Conservation (phyloP, 2,113 vertebrate genomes). For the Herpetotheres cachinnans region DNA sequence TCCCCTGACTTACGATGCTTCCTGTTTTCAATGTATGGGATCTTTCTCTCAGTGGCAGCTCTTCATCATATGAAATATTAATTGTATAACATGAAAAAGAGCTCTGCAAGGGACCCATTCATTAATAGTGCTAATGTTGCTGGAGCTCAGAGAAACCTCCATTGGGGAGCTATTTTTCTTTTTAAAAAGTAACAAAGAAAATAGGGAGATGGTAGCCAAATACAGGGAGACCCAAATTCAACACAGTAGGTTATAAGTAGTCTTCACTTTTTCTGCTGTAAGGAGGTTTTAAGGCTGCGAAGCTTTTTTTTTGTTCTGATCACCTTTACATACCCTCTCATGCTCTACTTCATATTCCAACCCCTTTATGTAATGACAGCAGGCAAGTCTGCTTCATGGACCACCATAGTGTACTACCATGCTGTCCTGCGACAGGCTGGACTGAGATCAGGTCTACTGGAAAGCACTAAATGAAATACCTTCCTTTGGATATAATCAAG, state of each 20-base stretch:
- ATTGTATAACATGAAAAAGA: not conserved
- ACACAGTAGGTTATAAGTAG: not conserved
- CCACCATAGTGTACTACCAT: fast-evolving
- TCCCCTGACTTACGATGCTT: not conserved
- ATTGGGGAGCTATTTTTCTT: not conserved
- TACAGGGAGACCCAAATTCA: not conserved
- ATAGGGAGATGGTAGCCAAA: not conserved
- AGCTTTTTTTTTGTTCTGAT: not conserved
- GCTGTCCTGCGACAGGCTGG: not conserved
- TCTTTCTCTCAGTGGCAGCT: not conserved
- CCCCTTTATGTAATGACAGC: not conserved
- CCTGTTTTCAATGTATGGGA: not conserved
- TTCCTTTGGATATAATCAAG: not conserved
- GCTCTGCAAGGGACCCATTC: not conserved
- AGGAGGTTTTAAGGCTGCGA: not conserved
- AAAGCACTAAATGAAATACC: not conserved
- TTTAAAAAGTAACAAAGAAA: not conserved
- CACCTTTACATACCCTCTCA: not conserved
- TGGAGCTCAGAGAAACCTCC: not conserved
- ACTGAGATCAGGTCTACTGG: not conserved
- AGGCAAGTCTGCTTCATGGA: not conserved
- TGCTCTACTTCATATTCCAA: not conserved
- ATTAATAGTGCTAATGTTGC: not conserved
- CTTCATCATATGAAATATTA: not conserved
- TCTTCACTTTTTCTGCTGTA: not conserved